Evolutionary conservation across 92 coral and sea anemone genomes (phyloP), one percentile per base, ranked within the genome.

Genomic region (Phymanthus crucifer): DNA sequence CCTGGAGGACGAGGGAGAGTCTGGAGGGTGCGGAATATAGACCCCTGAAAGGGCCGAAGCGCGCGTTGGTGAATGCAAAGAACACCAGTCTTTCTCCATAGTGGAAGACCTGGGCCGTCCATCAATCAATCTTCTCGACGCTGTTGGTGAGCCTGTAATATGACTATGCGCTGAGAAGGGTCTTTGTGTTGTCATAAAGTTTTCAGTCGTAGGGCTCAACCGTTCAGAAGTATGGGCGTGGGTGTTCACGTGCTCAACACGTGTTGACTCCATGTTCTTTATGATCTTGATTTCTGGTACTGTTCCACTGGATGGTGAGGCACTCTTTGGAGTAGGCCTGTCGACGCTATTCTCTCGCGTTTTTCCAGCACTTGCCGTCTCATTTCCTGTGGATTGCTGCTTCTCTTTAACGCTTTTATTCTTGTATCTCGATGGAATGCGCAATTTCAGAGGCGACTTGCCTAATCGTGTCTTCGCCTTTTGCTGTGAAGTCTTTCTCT

Each of bases 11-110:
- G 29, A 27, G 14, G 68, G 68, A 27, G 34, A 24, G 68, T 6
- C 68, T 61, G 68, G 68, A 27, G 33, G 68, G 13, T 61, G 68
- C 4, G 68, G 68, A 61, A 61, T 61, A 61, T 34, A 61, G 32
- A 61, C 7, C 29, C 34, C 35, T 24, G 34, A 33, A 5, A 29
- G 64, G 3, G 64, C 4, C 64, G 64, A 54, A n/a, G 68, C 33
- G 29, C 68, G 34, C 10, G 32, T 18, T 27, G 68, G 35, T 1
- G 68, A 29, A 4, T 8, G 34, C 4, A 34, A 61, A 61, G 34
- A 27, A 61, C 13, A 27, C 14, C 14, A 4, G 11, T 61, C 19
- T 29, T 61, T 61, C 34, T 61, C 68, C 13, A 61, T 61, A 7
- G 68, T 61, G 17, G 35, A 12, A 4, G 68, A 61, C 33, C 68